These are phyloP conservation scores for Passerculus sandwichensis DNA, from an alignment of 2,797 vertebrate species.

Conservation along the genomic window DNA sequence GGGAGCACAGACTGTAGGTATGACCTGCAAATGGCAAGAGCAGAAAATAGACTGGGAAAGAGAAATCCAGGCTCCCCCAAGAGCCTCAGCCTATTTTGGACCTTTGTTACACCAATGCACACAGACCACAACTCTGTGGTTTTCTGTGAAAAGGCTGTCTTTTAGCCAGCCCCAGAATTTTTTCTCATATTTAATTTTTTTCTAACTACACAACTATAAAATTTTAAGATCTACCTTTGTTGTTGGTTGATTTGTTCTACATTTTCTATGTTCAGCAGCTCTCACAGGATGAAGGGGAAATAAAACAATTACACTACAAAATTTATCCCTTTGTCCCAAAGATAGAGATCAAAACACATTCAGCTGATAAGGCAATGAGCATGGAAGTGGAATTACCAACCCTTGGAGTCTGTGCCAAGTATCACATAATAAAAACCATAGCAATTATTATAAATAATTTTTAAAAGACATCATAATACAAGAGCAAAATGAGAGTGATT, in stretches of 20 bases:
- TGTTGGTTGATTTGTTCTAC: neutral
- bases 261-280: neutral
- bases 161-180: neutral
- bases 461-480: neutral
- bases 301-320: neutral
- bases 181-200: neutral
- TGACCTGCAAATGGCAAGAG: neutral
- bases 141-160: neutral
- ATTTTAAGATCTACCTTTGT: neutral
- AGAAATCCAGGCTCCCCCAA: neutral
- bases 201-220: neutral
- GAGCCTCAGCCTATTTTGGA: neutral
- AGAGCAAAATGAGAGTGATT: neutral
- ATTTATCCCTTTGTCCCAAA: conserved; percentile 32
- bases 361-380: neutral
- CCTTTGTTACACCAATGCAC: neutral
- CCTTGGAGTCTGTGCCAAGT: neutral
- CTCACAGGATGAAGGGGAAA: neutral
- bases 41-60: neutral
- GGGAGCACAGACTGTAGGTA: neutral
- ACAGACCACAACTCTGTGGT: neutral
- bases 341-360: conserved; percentile 1
- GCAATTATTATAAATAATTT: neutral
- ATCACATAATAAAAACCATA: neutral
- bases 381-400: neutral